Base-by-base conservation (phyloP, 1,140 invertebrate species). In the Tetranychus urticae region DNA sequence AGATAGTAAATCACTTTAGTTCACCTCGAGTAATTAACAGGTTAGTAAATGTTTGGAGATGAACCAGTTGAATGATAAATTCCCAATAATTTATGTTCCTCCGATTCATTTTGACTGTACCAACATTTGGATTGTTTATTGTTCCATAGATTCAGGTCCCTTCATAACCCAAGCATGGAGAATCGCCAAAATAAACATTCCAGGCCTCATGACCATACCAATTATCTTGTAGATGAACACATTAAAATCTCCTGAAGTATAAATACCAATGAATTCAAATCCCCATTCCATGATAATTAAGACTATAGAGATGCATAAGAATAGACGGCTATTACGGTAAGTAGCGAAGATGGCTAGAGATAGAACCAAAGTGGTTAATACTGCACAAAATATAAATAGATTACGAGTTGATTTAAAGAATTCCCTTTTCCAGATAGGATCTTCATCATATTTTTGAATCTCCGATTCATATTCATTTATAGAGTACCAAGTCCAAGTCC, bases 191-290 rank as follows among this genome's bases (percentile, higher is more conserved):
- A 58, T 45, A 31, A 58, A 46, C 3, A 58, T 42, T 8, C n/a
- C n/a, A 23, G 57, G 57, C 45, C 42, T 42, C 31, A 42, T 33
- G 10, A 46, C 37, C 34, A 34, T 31, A 2, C 57, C n/a, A 45
- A 60, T 50, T n/a, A 60, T 14, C 52, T 60, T 60, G 33, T 60
- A 60, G 36, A 60, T n/a, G n/a, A 60, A n/a, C 34, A 60, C 59
- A 36, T 60, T 60, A 8, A 23, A 39, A 39, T 60, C 59, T n/a
- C 23, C n/a, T 6, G 46, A 50, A 35, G 46, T 33, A 52, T 60
- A 60, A 37, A 60, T 52, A 23, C 59, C 59, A n/a, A 60, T 54
- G 5, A 60, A 33, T 42, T 60, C 59, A 36, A 60, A 60, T 2
- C 47, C 50, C 46, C 59, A 60, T 42, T 60, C 59, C 12, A 54